A percentile compares a stretch with the other conserved stretches of the same genome.
phyloP scores from a whole-genome alignment of 2,888 invertebrate genomes.

The Oscheius sp. region DNA sequence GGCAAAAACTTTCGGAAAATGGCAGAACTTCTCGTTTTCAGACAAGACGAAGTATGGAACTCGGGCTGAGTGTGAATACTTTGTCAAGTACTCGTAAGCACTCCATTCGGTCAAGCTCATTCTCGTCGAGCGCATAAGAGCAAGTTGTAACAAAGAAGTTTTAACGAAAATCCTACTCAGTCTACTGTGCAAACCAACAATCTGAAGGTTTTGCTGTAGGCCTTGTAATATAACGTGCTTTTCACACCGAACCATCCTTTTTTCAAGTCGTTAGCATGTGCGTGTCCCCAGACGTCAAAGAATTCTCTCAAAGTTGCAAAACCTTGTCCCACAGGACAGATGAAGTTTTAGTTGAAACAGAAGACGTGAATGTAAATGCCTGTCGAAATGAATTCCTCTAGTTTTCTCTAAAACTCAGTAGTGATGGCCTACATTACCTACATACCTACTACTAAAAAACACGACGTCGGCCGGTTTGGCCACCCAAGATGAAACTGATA shows the following conservation, averaged over 20 bases:
- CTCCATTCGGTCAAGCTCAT: constrained; percentile 12
- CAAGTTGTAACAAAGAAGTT: neutral
- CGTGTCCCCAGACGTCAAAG: constrained; percentile 7
- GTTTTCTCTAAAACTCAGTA: no score
- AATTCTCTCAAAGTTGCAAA: constrained; percentile 6
- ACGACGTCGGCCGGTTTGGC: no score
- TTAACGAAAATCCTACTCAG: neutral
- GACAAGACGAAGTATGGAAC: constrained; percentile 17
- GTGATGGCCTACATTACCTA: neutral
- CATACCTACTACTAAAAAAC: neutral
- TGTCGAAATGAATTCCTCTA: constrained; percentile 19
- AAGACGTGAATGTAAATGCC: neutral
- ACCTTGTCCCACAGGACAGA: constrained; percentile 4
- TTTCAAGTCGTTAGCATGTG: neutral
- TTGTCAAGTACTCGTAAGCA: neutral
- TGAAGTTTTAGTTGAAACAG: neutral
- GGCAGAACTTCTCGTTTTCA: neutral
- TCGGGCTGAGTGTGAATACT: neutral
- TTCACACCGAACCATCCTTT: neutral
- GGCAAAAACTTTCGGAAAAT: neutral
- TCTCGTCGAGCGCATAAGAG: neutral
- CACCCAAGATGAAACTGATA: no score
- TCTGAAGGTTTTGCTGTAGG: constrained; percentile 1
- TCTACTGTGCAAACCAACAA: neutral
- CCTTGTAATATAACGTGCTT: neutral